These are phyloP conservation scores for Yasuhikotakia modesta DNA, from an alignment of 2,797 vertebrate species.

Conservation along the genomic window DNA sequence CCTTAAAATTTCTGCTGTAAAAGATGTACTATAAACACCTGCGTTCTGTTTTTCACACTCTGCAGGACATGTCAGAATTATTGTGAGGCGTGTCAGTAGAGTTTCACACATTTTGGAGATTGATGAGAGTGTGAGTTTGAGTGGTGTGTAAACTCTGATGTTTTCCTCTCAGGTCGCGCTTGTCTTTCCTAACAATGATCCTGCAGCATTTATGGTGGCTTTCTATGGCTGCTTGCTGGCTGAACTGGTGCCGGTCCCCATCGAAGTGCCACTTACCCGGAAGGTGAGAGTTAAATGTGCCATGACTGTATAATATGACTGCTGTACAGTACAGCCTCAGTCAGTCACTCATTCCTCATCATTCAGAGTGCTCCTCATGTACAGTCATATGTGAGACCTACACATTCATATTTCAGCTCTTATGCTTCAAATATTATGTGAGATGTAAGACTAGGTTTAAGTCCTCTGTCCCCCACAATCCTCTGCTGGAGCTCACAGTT, in stretches of 20 bases:
- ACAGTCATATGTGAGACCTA: not conserved
- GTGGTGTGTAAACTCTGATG: no score
- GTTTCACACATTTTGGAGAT: no score
- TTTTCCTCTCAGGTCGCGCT: conserved; percentile 85
- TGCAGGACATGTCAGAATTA: no score
- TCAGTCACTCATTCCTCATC: not conserved
- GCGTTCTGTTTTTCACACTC: no score
- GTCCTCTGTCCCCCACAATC: not conserved
- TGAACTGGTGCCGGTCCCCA: conserved; percentile 95
- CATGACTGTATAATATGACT: no score
- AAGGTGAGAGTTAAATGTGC: conserved; percentile 82
- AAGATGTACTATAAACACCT: no score
- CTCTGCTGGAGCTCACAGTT: conserved; percentile 33
- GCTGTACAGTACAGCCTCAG: not conserved
- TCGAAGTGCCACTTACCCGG: conserved; percentile 96
- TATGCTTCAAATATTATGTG: no score
- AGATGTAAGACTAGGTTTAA: no score
- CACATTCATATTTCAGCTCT: no score
- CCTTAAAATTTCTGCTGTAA: not conserved
- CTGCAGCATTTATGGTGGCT: conserved; percentile 97
- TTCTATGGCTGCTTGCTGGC: conserved; percentile 98
- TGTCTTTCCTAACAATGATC: conserved; percentile 98
- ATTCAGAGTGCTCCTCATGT: not conserved
- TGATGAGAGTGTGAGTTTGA: no score
- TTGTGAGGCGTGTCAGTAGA: no score